Base-by-base conservation (phyloP, 2,797 vertebrate species). In the Microctenopoma steveboyesi region DNA sequence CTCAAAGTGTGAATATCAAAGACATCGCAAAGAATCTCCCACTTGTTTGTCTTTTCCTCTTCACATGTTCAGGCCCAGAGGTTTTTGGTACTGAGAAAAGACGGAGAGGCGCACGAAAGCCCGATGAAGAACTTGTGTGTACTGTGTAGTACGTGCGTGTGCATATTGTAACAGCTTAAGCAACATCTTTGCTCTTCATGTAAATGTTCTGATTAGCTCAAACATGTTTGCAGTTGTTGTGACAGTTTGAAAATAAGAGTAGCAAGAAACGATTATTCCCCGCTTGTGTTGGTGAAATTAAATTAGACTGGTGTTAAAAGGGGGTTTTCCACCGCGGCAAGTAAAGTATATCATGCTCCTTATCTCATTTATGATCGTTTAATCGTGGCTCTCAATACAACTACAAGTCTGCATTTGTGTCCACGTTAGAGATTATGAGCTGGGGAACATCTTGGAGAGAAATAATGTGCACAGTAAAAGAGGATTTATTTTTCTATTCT, bases 1-100 rank as follows among this genome's bases (percentile, higher is more conserved):
- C 76, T 90, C 54, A 69, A 49, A 88, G 89, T 92, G 89, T 88
- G 87, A 92, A 90, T 87, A 89, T 91, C 81, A 91, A 90, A 88
- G 87, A 84, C 64, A 33, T 60, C 72, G 70, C 72, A 73, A 16
- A 40, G 54, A 46, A 48, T 39, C 15, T 7, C 59, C 14, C 51
- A n/a, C 40, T 55, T 40, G 10, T 64, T 53, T 61, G 72, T 57
- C 56, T 8, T 18, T n/a, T 46, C 4, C 45, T 46, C 7, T 40
- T 43, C 56, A 15, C 18, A 51, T 70, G 12, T 81, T 71, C 43
- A 75, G 74, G 78, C 84, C 82, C 62, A 72, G 33, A 79, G 83
- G 70, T 79, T 81, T 83, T 83, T 48, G 78, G 27, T 69, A 53
- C 56, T 1, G 7, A 50, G 53, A 39, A n/a, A 74, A 69, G 81